Percentiles rank a stretch among this genome's conserved stretches.
phyloP scores from a whole-genome alignment of 2,797 vertebrate genomes.

The Pagetopsis macropterus region DNA sequence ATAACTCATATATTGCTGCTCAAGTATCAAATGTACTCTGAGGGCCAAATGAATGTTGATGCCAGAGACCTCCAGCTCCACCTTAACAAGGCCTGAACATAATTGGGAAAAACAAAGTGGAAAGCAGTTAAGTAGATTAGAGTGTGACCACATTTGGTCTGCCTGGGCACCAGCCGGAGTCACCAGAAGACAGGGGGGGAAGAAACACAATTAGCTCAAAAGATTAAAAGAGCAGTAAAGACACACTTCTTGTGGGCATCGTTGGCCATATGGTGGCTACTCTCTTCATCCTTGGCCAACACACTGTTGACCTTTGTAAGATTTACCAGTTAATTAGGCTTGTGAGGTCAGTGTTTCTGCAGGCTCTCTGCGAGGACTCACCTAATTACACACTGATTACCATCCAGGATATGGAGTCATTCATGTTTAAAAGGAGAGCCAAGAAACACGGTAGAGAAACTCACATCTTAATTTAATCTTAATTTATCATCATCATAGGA shows the following conservation, averaged over 20 bases:
- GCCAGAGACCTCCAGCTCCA: slow-evolving; percentile 53
- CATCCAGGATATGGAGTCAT: background rate
- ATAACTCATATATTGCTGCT: background rate
- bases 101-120: slow-evolving; percentile 72
- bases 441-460: background rate
- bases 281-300: slow-evolving; percentile 70
- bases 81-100: slow-evolving; percentile 47
- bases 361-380: slow-evolving; percentile 48
- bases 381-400: slow-evolving; percentile 36
- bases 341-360: slow-evolving; percentile 47
- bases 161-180: slow-evolving; percentile 39
- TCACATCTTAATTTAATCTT: background rate
- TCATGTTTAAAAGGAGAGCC: background rate
- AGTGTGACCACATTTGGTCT: slow-evolving; percentile 71
- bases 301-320: slow-evolving; percentile 74
- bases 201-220: slow-evolving; percentile 74
- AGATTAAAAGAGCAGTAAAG: slow-evolving; percentile 84
- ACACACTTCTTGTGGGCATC: slow-evolving; percentile 70
- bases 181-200: slow-evolving; percentile 38
- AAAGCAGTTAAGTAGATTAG: slow-evolving; percentile 79
- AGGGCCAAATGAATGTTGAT: slow-evolving; percentile 40
- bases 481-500: background rate
- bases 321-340: slow-evolving; percentile 74
- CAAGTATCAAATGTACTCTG: slow-evolving; percentile 41
- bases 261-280: slow-evolving; percentile 79